Conservation (phyloP, 2,888 invertebrate species). For the Ophion obscuratus region DNA sequence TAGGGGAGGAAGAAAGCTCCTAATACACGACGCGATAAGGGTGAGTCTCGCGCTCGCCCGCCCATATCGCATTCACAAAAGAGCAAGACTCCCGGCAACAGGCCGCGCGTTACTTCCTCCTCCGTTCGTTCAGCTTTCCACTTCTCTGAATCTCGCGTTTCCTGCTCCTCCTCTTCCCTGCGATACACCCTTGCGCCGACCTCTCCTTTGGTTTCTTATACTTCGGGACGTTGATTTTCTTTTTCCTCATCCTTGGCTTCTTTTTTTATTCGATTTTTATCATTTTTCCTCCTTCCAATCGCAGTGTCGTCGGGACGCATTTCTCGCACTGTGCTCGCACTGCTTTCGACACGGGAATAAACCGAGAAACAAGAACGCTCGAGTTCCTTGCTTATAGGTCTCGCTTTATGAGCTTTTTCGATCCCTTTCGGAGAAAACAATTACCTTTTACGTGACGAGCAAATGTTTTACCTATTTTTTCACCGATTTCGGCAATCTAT, state of each 20-base stretch:
- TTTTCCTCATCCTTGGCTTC: neutral
- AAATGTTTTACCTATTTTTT: too few relatives aligned
- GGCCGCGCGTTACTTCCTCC: constrained; percentile 15
- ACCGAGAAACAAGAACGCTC: too few relatives aligned
- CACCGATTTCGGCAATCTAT: too few relatives aligned
- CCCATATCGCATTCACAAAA: constrained; percentile 37
- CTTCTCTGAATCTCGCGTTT: constrained; percentile 40
- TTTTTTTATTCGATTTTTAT: constrained; percentile 8
- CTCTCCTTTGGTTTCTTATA: constrained; percentile 38
- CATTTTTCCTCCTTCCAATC: neutral
- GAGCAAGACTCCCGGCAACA: constrained; percentile 15
- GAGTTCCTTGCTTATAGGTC: too few relatives aligned
- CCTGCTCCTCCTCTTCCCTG: neutral
- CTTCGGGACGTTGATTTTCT: constrained; percentile 12
- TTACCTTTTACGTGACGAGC: too few relatives aligned
- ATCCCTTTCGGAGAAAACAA: too few relatives aligned
- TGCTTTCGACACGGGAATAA: too few relatives aligned
- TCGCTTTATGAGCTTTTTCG: too few relatives aligned
- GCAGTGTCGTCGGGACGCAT: constrained; percentile 5
- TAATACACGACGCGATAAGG: neutral
- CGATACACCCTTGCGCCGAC: constrained; percentile 9
- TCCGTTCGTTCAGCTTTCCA: constrained; percentile 12
- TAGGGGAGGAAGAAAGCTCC: too few relatives aligned
- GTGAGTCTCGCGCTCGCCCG: neutral
- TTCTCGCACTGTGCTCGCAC: too few relatives aligned